Evolutionary conservation across 2,888 invertebrate genomes (phyloP), one percentile per base, ranked within the genome.

Genomic region (Phengaris alcon): DNA sequence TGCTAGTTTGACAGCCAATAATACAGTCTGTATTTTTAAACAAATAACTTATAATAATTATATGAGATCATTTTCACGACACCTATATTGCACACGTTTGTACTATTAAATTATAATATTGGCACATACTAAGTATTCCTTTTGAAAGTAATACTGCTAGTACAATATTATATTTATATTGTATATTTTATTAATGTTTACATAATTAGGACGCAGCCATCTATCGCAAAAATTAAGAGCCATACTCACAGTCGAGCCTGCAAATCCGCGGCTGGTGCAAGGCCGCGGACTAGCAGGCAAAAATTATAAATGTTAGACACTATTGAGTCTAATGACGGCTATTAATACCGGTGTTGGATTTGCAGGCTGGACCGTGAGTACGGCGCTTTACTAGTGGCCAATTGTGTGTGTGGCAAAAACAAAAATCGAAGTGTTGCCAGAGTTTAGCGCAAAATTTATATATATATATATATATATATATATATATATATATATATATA

Each of bases 101-200:
- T 64, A 35, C 35, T 64, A 64, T 10, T 64, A 64, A 64, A 64
- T 64, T 35, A 64, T 1, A 52, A 52, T 64, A 44, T 64, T 64
- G 64, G 64, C 64, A 64, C 64, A 64, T 64, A 64, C 35, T 64
- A 64, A 64, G 64, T 64, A 64, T 44, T 64, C 64, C 35, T 44
- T 64, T 44, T 22, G 1, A 64, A 59, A 64, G 13, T 44, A 64
- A 64, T 64, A 64, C 64, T 64, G 64, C 64, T 64, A 64, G 35
- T 64, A 12, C 12, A 64, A 64, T 64, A 6, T 7, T 44, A 44
- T 35, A 35, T 35, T 12, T 64, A 44, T 44, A 6, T 35, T 64
- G 12, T 64, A 35, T 35, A 64, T 64, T 64, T 6, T 35, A 35
- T 44, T 64, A 64, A 35, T 22, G 2, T 35, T 59, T 35, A 64